Base-by-base conservation (phyloP, 2,113 vertebrate genomes). In the Vulpes vulpes region DNA sequence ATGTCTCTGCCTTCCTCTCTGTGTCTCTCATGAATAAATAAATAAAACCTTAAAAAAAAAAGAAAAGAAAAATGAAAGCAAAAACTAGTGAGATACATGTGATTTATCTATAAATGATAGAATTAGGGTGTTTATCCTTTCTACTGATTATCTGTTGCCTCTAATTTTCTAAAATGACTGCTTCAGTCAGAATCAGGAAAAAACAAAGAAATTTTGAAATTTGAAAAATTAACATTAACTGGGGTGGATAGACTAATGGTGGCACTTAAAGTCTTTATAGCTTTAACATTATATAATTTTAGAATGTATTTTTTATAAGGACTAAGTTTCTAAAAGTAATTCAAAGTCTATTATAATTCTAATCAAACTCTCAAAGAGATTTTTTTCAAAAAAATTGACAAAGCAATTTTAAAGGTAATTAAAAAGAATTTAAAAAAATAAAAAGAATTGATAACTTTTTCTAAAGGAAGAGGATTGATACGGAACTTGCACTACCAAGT, bases 281-380 rank as follows among this genome's bases (percentile, higher is more conserved):
- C 8, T 64, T 59, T 64, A 82, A 57, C 15, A 86, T 67, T 65
- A 65, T n/a, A 53, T 49, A 76, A 64, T 57, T 91, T 91, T 64
- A 95, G 11, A 82, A 64, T 62, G 19, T 69, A 87, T 11, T 94
- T 89, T 92, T 78, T 12, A 95, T 88, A 97, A 91, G 30, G 14
- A 55, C n/a, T 74, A 86, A 60, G 19, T 67, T 88, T 88, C 14
- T 87, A 15, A 89, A 74, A 67, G 30, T 80, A 85, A 92, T 89
- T 92, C 23, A 81, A 96, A 95, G 4, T 8, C 11, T 86, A 35
- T 27, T 81, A 53, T 60, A 93, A 82, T 82, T 93, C 73, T 86
- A 71, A 89, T 64, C 38, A 85, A 84, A 92, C 49, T 84, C 55
- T 84, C 38, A 35, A 83, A 74, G 25, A 87, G 1, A 59, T 51